These are phyloP conservation scores for Raja brachyura DNA, from an alignment of 2,113 vertebrate species.

Conservation along the genomic window DNA sequence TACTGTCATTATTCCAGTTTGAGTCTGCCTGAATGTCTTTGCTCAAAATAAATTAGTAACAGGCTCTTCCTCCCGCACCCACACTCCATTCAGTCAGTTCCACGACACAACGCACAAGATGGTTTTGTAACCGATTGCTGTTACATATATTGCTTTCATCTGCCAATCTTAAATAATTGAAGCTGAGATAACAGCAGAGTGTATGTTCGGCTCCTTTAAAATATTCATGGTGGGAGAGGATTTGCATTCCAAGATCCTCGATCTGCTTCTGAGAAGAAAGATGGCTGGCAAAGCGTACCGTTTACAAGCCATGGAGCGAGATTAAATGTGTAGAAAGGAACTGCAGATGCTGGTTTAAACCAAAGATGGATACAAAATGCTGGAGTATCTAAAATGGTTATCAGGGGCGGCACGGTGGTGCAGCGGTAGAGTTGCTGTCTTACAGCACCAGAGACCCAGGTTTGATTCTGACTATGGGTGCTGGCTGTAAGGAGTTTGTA, in stretches of 20 bases:
- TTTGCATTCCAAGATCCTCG: neutral
- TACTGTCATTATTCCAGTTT: neutral
- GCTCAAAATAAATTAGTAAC: neutral
- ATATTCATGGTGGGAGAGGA: neutral
- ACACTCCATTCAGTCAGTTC: neutral
- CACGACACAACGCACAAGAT: neutral
- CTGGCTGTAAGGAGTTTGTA: no score
- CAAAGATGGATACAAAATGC: no score
- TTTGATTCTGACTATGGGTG: no score
- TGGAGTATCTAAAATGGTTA: no score
- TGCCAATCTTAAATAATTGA: slow-evolving; percentile 11
- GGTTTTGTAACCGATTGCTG: slow-evolving; percentile 14
- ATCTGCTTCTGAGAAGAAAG: neutral
- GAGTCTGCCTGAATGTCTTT: neutral
- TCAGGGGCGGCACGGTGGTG: no score
- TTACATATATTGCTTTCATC: neutral
- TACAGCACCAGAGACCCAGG: no score
- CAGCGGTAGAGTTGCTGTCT: no score
- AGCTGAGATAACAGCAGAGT: neutral
- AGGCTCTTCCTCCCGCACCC: neutral
- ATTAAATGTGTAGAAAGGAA: neutral
- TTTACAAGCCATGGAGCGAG: neutral
- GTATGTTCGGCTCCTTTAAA: neutral
- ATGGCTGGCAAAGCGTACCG: neutral
- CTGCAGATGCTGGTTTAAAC: no score